Evolutionary conservation across 2,888 invertebrate species (phyloP), one percentile per base, ranked within the genome.

Genomic region (Latrodectus elegans): DNA sequence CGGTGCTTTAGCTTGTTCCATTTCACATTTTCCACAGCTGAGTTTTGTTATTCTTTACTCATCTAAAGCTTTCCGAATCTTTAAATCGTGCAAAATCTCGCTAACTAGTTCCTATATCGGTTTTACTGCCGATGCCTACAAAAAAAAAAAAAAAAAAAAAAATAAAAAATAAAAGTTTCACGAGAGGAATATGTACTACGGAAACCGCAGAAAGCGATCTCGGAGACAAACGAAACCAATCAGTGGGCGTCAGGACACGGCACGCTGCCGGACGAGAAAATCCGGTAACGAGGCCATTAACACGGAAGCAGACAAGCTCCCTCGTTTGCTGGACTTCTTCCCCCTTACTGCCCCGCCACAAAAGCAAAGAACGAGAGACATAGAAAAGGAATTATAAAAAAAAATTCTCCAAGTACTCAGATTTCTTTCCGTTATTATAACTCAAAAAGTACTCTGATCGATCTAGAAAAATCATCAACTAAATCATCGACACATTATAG

Each of bases 241-340:
- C 81, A 81, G 65, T 22, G 53, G 15, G 52, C 81, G 73, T 73
- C 81, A 73, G 71, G 72, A 55, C 55, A 51, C 52, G 71, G 72
- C 71, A 52, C 65, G 60, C 52, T 8, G 78, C 8, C 51, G 38
- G 52, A 8, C n/a, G 53, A 17, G 12, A 17, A 17, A 8, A 8
- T 26, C 14, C 51, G n/a, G 65, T 82, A 82, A 82, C 82, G 68
- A 82, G 68, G 74, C 82, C 82, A 82, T 82, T 82, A 82, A 75
- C 75, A 82, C 67, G 8, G n/a, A 8, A 26, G 12, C 49, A 53
- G 8, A 60, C 67, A 55, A 49, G 52, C 72, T n/a, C 22, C 70
- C 79, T 79, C 71, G 71, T 79, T 78, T 79, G 49, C 71, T 71
- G 71, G 22, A 71, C 79, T 79, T 70, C 60, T 74, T 55, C 10